A percentile compares a stretch with the other conserved stretches of the same genome.
Evolutionary conservation across 2,888 invertebrate species (phyloP).

Genomic region (Coremacera marginata): DNA sequence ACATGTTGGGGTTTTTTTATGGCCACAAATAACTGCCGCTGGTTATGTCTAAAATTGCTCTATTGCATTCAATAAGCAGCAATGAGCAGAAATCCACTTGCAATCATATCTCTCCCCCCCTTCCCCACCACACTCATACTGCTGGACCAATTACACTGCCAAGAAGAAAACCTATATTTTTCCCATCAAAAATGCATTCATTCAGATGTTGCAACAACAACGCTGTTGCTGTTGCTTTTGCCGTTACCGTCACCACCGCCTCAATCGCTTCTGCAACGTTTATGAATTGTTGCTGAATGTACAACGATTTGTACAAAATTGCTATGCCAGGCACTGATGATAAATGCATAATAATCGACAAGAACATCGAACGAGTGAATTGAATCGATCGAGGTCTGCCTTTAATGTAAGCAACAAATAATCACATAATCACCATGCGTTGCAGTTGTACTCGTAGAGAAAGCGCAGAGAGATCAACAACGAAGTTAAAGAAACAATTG

Average conservation of each 20-base stretch:
- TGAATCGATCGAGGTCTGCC: not conserved
- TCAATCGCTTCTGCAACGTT: conserved; percentile 14
- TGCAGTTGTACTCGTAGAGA: not conserved
- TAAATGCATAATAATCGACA: conserved; percentile 9
- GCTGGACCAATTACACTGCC: conserved; percentile 3
- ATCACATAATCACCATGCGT: conserved; percentile 14
- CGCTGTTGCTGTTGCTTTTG: too few relatives aligned
- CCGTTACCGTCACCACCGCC: not conserved
- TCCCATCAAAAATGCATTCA: conserved; percentile 9
- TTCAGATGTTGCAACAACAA: conserved; percentile 4
- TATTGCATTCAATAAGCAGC: not conserved
- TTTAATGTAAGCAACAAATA: not conserved
- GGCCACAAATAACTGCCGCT: not conserved
- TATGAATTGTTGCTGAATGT: conserved; percentile 38
- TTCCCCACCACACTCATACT: not conserved
- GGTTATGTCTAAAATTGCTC: conserved; percentile 1
- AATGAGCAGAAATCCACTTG: not conserved
- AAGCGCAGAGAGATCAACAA: not conserved
- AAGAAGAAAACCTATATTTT: not conserved
- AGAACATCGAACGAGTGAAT: not conserved
- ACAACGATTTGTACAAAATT: conserved; percentile 48
- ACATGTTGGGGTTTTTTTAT: not conserved
- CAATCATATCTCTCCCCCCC: not conserved
- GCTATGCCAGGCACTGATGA: conserved; percentile 40
- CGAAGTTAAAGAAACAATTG: not conserved